Evolutionary conservation across 1,140 invertebrate genomes (phyloP).

Genomic region (Ruditapes philippinarum): DNA sequence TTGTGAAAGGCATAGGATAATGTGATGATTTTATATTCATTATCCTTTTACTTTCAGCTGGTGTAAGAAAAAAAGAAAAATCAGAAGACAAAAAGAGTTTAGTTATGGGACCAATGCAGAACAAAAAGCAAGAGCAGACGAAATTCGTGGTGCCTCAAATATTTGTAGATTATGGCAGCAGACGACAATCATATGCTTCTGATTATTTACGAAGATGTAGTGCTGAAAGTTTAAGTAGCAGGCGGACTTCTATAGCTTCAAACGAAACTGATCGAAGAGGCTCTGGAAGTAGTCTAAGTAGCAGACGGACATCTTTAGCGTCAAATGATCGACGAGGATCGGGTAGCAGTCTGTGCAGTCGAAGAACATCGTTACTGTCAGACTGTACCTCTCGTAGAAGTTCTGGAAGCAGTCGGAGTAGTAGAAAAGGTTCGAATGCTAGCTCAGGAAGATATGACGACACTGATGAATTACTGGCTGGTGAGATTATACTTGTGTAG

Average conservation of each 20-base stretch:
- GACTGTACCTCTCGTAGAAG: constrained; percentile 73
- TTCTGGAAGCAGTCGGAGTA: constrained; percentile 73
- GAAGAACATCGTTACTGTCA: constrained; percentile 77
- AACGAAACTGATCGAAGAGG: constrained; percentile 69
- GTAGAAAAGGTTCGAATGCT: constrained; percentile 77
- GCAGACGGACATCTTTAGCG: constrained; percentile 75
- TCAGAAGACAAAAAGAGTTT: constrained; percentile 78
- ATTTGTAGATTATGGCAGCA: constrained; percentile 80
- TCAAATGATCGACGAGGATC: constrained; percentile 77
- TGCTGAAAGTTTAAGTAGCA: constrained; percentile 68
- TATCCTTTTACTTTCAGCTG: constrained; percentile 40
- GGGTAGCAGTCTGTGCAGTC: constrained; percentile 76
- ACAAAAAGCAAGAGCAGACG: constrained; percentile 75
- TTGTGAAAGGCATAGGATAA: no score
- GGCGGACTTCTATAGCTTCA: constrained; percentile 65
- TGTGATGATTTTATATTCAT: no score
- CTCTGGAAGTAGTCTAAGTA: constrained; percentile 78
- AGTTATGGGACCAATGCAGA: constrained; percentile 76
- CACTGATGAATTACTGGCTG: constrained; percentile 75
- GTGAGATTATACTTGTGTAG: constrained; percentile 53
- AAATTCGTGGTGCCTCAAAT: constrained; percentile 81
- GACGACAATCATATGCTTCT: constrained; percentile 78
- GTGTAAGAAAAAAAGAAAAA: constrained; percentile 46
- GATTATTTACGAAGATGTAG: constrained; percentile 63
- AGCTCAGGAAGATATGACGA: constrained; percentile 76